Conservation (phyloP, 2,113 vertebrate genomes). For the Syngnathoides biaculeatus region DNA sequence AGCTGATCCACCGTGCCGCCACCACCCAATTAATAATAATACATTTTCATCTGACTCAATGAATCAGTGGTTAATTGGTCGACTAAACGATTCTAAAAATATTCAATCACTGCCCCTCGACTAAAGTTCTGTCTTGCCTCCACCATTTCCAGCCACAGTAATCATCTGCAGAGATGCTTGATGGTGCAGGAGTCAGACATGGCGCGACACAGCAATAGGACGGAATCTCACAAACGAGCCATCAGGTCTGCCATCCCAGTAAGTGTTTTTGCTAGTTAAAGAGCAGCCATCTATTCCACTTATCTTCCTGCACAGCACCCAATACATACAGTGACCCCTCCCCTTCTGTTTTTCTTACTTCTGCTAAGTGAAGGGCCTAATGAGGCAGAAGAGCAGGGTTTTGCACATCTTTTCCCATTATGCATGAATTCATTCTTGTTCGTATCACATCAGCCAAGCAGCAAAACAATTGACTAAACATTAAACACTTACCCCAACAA, state of each 20-base stretch:
- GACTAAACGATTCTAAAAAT: no score
- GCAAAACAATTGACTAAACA: constrained; percentile 29
- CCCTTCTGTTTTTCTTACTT: constrained; percentile 48
- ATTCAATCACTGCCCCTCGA: background rate
- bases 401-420: constrained; percentile 55
- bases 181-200: background rate
- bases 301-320: background rate
- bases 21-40: no score
- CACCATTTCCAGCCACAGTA: background rate
- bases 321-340: background rate
- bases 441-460: constrained; percentile 29
- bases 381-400: constrained; percentile 57
- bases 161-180: background rate
- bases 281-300: constrained; percentile 16
- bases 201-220: constrained; percentile 2
- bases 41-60: no score
- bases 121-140: background rate
- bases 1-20: no score
- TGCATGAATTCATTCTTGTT: constrained; percentile 36
- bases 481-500: no score
- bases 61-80: no score
- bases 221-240: constrained; percentile 42
- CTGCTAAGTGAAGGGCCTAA: constrained; percentile 58
- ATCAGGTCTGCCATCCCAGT: background rate
- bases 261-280: constrained; percentile 46